Evolutionary conservation across 2,113 vertebrate genomes (phyloP).

Genomic region (Ctenomys sociabilis): DNA sequence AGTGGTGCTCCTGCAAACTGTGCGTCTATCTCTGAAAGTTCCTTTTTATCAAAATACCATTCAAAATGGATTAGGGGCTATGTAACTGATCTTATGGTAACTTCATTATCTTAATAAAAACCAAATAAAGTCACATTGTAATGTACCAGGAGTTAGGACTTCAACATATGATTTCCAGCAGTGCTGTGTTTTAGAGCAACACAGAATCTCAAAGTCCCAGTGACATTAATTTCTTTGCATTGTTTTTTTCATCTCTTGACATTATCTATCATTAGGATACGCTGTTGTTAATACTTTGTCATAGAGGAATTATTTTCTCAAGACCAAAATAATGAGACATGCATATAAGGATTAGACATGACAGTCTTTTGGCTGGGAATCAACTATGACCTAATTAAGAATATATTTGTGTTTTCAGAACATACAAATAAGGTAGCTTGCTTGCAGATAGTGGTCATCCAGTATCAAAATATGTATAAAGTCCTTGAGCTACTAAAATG

Average conservation of each 20-base stretch:
- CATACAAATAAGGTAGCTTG: background rate
- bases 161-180: background rate
- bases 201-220: background rate
- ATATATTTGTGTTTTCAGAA: background rate
- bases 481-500: background rate
- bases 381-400: slow-evolving; percentile 40
- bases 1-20: background rate
- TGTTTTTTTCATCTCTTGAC: background rate
- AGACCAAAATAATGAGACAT: slow-evolving; percentile 23
- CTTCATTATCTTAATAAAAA: background rate
- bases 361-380: background rate
- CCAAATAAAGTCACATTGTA: slow-evolving; percentile 14
- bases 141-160: background rate
- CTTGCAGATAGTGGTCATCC: background rate
- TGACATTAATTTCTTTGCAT: background rate
- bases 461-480: slow-evolving; percentile 24
- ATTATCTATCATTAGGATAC: background rate
- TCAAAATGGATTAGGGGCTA: background rate
- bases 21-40: background rate
- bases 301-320: slow-evolving; percentile 17
- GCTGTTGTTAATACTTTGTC: background rate
- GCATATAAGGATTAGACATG: slow-evolving; percentile 16
- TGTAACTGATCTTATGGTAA: background rate
- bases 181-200: background rate
- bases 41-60: background rate